Base-by-base conservation (phyloP, 64 coral and sea anemone species). In the Platygyra sinensis region DNA sequence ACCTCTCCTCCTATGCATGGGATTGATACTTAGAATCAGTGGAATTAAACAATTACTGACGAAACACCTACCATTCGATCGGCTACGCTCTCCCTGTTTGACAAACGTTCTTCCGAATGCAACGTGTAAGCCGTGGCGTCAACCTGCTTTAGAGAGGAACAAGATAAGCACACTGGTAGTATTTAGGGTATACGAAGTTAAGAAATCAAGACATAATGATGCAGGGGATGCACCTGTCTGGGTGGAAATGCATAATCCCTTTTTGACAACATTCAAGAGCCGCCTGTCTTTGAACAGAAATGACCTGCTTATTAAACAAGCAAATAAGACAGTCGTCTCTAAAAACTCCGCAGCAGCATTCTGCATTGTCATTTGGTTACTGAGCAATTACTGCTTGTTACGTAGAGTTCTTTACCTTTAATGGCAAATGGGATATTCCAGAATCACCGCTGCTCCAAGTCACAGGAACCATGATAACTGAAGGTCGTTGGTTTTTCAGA, bases 381-480 rank as follows among this genome's bases (percentile, higher is more conserved):
- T 69, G 25, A 69, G 65, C 65, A 69, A 10, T 69, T 9, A 27
- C 22, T n/a, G 9, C n/a, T 27, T 16, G 25, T 17, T 13, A 79
- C 2, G 50, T 22, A n/a, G 22, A 77, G 20, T 52, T 11, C 28
- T 18, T 85, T 85, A 85, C 81, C 81, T 85, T 85, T 29, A 42
- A 69, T 22, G 62, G 39, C 12, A 14, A 52, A 71, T 15, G 20
- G 1, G 32, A 71, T n/a, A 52, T 50, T n/a, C 22, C 31, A 46
- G 22, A 69, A 69, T 69, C 25, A 69, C n/a, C n/a, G 20, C 65
- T 69, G 65, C 25, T 69, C 65, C 65, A 69, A 12, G 39, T 71
- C 32, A 64, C 63, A 25, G 81, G 81, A 67, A 85, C 81, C 81
- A 85, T 85, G 19, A 85, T 85, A 28, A 85, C 81, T 85, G 81